phyloP scores from a whole-genome alignment of 2,888 invertebrate species.

The Neoascia interrupta region DNA sequence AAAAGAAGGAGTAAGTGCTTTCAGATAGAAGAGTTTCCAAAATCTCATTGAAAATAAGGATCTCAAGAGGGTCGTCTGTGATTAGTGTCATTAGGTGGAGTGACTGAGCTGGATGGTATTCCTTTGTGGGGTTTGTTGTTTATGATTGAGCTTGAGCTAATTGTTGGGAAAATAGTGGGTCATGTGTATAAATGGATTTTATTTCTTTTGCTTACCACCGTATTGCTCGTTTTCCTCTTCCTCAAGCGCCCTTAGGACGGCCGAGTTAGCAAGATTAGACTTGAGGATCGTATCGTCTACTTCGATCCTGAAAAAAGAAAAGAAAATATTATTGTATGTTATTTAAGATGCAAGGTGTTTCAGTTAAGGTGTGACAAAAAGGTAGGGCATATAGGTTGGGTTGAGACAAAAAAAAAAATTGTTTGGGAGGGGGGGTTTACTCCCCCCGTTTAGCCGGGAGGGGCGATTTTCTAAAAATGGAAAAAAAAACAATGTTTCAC shows the following conservation, averaged over 20 bases:
- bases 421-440: too few species aligned
- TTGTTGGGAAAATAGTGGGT: too few species aligned
- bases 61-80: background rate
- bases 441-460: too few species aligned
- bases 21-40: too few species aligned
- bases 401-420: too few species aligned
- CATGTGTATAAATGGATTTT: background rate
- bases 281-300: slow-evolving; percentile 85
- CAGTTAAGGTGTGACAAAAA: too few species aligned
- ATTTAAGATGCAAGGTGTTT: too few species aligned
- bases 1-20: too few species aligned
- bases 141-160: too few species aligned
- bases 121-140: background rate
- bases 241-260: slow-evolving; percentile 90
- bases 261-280: slow-evolving; percentile 90
- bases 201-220: slow-evolving; percentile 81
- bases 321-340: background rate
- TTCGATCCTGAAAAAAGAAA: slow-evolving; percentile 85
- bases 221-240: slow-evolving; percentile 88
- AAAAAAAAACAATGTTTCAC: too few species aligned
- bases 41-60: background rate
- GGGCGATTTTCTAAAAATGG: too few species aligned
- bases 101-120: background rate
- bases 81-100: background rate
- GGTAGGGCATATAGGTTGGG: too few species aligned